Conservation (phyloP, 2,888 invertebrate genomes). For the Drosophila fungiperda region DNA sequence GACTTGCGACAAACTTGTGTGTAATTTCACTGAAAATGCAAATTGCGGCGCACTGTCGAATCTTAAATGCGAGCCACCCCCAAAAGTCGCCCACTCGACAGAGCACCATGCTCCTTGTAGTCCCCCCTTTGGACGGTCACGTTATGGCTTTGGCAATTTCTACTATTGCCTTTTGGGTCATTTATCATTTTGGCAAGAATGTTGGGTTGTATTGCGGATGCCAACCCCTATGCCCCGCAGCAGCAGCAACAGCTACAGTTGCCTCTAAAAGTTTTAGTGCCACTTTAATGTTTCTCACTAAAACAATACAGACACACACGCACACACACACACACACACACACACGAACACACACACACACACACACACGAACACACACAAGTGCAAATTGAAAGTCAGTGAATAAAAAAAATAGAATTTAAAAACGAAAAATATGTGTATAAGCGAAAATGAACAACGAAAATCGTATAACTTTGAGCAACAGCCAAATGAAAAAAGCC, state of each 20-base stretch:
- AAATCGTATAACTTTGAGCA: slow-evolving; percentile 44
- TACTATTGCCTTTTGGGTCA: slow-evolving; percentile 60
- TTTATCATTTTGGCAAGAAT: slow-evolving; percentile 77
- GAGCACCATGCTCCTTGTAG: background rate
- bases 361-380: slow-evolving; percentile 20
- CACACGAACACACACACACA: slow-evolving; percentile 18
- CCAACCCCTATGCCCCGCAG: slow-evolving; percentile 8
- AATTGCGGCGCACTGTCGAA: slow-evolving; percentile 61
- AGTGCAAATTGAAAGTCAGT: slow-evolving; percentile 71
- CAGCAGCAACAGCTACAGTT: slow-evolving; percentile 37
- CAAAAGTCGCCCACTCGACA: slow-evolving; percentile 18
- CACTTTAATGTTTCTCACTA: slow-evolving; percentile 54
- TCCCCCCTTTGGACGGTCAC: background rate
- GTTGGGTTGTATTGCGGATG: slow-evolving; percentile 28
- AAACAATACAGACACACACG: slow-evolving; percentile 19
- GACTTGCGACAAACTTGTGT: slow-evolving; percentile 2
- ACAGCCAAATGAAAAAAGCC: slow-evolving; percentile 55
- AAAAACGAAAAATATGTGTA: slow-evolving; percentile 15
- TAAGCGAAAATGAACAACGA: slow-evolving; percentile 42
- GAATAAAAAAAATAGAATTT: slow-evolving; percentile 29
- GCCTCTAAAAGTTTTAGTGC: slow-evolving; percentile 65
- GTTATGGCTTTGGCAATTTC: slow-evolving; percentile 56
- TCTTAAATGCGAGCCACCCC: slow-evolving; percentile 44
- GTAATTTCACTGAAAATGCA: slow-evolving; percentile 58
- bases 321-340: slow-evolving; percentile 14